phyloP scores from a whole-genome alignment of 2,888 invertebrate genomes.

The Ectemnius cavifrons region DNA sequence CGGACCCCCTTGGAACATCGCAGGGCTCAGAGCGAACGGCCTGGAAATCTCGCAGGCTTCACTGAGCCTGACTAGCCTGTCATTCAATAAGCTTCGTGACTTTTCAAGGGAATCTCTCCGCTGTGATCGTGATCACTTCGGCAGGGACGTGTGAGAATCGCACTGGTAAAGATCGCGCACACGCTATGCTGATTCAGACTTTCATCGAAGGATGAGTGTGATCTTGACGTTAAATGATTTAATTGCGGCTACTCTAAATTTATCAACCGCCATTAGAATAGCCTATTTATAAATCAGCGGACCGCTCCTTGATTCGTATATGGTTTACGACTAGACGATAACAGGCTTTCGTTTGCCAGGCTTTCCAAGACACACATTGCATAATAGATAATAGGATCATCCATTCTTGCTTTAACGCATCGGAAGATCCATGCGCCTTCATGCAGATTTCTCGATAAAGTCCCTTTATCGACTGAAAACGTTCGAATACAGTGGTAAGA shows the following conservation, averaged over 20 bases:
- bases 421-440: too few relatives aligned
- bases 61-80: slow-evolving; percentile 32
- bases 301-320: neutral
- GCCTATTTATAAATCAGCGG: neutral
- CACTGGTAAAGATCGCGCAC: too few relatives aligned
- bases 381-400: too few relatives aligned
- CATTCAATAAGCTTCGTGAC: slow-evolving; percentile 31
- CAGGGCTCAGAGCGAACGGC: slow-evolving; percentile 12
- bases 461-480: too few relatives aligned
- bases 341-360: too few relatives aligned
- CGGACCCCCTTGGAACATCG: slow-evolving; percentile 38
- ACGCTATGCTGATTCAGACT: neutral
- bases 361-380: too few relatives aligned
- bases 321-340: too few relatives aligned
- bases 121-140: slow-evolving; percentile 46
- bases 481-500: too few relatives aligned
- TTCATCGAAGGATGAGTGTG: neutral
- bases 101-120: slow-evolving; percentile 9
- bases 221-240: slow-evolving; percentile 6
- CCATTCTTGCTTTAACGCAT: too few relatives aligned
- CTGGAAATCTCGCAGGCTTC: slow-evolving; percentile 14
- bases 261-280: neutral
- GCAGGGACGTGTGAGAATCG: slow-evolving; percentile 50
- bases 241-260: neutral
- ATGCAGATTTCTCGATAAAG: too few relatives aligned